Percentiles rank a stretch among this genome's conserved stretches.
These are phyloP conservation scores for Triplophysa bombifrons DNA, from an alignment of 2,797 vertebrate genomes.

Conservation along the genomic window DNA sequence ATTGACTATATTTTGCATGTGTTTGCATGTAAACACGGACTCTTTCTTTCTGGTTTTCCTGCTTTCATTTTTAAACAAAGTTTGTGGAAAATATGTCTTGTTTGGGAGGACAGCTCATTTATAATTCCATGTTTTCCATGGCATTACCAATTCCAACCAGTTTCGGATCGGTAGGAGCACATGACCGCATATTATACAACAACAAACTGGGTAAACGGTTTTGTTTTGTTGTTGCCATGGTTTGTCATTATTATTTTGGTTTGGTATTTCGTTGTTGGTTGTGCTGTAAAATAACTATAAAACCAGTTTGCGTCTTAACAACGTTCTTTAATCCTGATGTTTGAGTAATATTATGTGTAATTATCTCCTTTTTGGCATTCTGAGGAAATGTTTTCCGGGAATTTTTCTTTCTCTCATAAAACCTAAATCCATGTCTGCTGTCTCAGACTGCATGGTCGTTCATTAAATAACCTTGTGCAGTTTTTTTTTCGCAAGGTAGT, in stretches of 20 bases:
- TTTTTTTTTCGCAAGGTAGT: background rate
- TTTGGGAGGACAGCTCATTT: slow-evolving; percentile 31
- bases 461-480: background rate
- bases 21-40: background rate
- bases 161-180: slow-evolving; percentile 19
- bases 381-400: slow-evolving; percentile 17
- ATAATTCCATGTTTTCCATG: slow-evolving; percentile 9
- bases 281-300: slow-evolving; percentile 38
- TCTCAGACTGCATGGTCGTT: slow-evolving; percentile 17
- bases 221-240: slow-evolving; percentile 44
- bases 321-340: slow-evolving; percentile 34
- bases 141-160: slow-evolving; percentile 32
- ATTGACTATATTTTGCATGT: background rate
- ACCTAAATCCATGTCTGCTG: slow-evolving; percentile 19
- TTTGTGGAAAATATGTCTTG: slow-evolving; percentile 17
- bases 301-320: slow-evolving; percentile 45
- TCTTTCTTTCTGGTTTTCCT: slow-evolving; percentile 9
- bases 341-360: slow-evolving; percentile 44
- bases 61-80: slow-evolving; percentile 6
- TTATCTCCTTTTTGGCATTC: slow-evolving; percentile 29
- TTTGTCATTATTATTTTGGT: slow-evolving; percentile 35
- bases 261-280: slow-evolving; percentile 39
- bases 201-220: slow-evolving; percentile 9
- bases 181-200: slow-evolving; percentile 33
- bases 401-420: slow-evolving; percentile 23